Conservation (phyloP, 2,797 vertebrate genomes). For the Sebastes iracundus region DNA sequence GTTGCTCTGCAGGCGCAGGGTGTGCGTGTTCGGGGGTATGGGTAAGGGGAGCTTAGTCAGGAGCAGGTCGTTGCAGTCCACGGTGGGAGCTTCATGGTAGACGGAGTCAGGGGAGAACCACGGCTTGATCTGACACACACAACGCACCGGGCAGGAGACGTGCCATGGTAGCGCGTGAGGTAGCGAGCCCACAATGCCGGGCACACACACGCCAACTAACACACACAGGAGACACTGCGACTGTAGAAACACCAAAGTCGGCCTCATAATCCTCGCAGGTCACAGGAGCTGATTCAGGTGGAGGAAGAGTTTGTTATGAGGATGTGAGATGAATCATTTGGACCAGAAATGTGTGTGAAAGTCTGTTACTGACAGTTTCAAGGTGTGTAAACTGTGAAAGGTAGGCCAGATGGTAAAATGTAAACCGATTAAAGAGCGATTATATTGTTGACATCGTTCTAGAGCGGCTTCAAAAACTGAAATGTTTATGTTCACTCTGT, state of each 20-base stretch:
- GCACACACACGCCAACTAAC: constrained; percentile 61
- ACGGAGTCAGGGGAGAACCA: constrained; percentile 96
- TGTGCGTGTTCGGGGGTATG: constrained; percentile 91
- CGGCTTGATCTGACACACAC: constrained; percentile 94
- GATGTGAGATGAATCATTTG: constrained; percentile 50
- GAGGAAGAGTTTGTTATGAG: constrained; percentile 41
- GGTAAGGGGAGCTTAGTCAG: constrained; percentile 86
- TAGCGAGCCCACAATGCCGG: constrained; percentile 69
- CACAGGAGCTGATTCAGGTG: constrained; percentile 49
- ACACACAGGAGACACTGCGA: constrained; percentile 85
- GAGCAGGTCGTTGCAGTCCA: constrained; percentile 96
- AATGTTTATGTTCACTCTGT: neutral
- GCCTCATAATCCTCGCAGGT: constrained; percentile 77
- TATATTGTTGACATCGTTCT: neutral
- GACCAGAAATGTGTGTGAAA: constrained; percentile 12
- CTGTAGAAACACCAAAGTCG: constrained; percentile 82
- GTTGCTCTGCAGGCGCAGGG: constrained; percentile 95
- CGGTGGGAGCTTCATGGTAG: constrained; percentile 93
- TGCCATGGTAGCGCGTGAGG: constrained; percentile 91
- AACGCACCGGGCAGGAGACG: constrained; percentile 89
- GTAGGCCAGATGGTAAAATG: constrained; percentile 10
- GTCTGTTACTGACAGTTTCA: neutral
- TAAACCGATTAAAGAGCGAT: neutral
- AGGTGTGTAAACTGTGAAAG: constrained; percentile 23
- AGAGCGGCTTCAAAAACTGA: constrained; percentile 3